These are phyloP conservation scores for Tyto alba DNA, from an alignment of 2,113 vertebrate species.

Conservation along the genomic window DNA sequence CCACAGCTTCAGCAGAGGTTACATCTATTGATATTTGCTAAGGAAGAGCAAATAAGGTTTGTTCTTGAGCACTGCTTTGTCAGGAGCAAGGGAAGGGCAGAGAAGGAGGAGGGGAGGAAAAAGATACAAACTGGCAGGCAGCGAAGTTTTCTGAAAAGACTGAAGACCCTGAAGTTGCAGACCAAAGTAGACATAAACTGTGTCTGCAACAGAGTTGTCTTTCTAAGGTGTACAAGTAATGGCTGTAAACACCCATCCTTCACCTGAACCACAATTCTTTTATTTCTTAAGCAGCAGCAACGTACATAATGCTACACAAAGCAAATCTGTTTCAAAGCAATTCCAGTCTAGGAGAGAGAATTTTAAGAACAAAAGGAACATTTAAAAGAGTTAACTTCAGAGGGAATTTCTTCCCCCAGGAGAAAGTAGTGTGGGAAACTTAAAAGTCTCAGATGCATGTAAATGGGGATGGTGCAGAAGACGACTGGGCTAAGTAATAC, in stretches of 20 bases:
- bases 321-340: not conserved
- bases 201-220: not conserved
- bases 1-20: not conserved
- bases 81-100: not conserved
- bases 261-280: not conserved
- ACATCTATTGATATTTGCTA: not conserved
- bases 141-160: not conserved
- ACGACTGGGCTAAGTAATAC: conserved; percentile 4
- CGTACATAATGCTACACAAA: not conserved
- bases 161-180: not conserved
- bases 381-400: not conserved
- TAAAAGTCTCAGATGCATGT: not conserved
- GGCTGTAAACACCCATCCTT: not conserved
- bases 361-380: not conserved
- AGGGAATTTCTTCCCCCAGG: not conserved
- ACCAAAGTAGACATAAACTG: not conserved
- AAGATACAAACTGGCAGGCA: not conserved
- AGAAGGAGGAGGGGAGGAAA: not conserved
- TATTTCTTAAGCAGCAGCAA: not conserved
- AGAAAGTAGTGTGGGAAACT: not conserved
- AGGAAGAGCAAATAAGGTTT: not conserved
- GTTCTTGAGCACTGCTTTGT: not conserved
- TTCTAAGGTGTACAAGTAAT: not conserved
- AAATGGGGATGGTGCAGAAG: conserved; percentile 23
- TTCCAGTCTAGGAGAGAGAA: not conserved